These are phyloP conservation scores for Anomalospiza imberbis DNA, from an alignment of 2,797 vertebrate species.

Conservation along the genomic window DNA sequence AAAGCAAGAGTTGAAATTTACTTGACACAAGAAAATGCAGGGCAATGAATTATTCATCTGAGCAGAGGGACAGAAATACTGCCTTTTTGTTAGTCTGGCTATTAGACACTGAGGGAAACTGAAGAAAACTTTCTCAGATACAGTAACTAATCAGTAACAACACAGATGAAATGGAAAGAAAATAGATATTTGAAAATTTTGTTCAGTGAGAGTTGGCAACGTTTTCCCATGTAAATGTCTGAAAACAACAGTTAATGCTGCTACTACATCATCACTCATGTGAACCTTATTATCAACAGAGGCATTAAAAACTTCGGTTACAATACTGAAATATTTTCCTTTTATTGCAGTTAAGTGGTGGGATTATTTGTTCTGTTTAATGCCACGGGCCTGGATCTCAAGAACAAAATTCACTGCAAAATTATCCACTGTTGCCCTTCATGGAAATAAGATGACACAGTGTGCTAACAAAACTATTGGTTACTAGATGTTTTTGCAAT, in stretches of 20 bases:
- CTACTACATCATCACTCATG: not conserved
- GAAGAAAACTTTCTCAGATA: slow-evolving; percentile 11
- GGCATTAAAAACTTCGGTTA: not conserved
- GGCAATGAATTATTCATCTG: slow-evolving; percentile 63
- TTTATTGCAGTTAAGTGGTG: not conserved
- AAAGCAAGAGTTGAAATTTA: slow-evolving; percentile 20
- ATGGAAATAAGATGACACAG: not conserved
- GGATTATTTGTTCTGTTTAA: not conserved
- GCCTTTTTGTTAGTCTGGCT: slow-evolving; percentile 22
- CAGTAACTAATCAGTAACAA: not conserved
- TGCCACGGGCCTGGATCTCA: not conserved
- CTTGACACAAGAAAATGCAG: not conserved
- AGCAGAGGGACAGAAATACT: slow-evolving; percentile 11
- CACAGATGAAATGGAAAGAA: not conserved
- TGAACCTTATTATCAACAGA: not conserved
- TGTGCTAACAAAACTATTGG: not conserved
- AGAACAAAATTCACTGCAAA: not conserved
- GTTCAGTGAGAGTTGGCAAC: not conserved
- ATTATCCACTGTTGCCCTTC: not conserved
- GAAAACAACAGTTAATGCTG: not conserved
- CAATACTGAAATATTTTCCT: not conserved
- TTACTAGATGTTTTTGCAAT: not conserved
- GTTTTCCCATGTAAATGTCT: not conserved
- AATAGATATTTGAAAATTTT: not conserved
- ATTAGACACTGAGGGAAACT: not conserved